These are phyloP conservation scores for Eucidaris tribuloides DNA, from an alignment of 35 echinoderm and acorn worm species.

Conservation along the genomic window DNA sequence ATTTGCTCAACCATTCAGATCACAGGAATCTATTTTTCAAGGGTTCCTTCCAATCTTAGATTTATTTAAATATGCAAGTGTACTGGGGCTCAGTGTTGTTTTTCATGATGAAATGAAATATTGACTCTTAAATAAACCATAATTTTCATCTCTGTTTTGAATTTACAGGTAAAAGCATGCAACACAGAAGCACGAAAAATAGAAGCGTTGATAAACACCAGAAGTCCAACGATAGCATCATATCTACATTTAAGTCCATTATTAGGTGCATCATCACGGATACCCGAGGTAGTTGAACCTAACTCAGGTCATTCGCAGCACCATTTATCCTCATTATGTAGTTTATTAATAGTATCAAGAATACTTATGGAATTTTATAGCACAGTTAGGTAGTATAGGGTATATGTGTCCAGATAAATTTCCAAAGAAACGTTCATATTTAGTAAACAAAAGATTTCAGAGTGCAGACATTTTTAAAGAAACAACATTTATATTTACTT, in stretches of 20 bases:
- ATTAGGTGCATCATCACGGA: constrained; percentile 56
- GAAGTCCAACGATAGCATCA: constrained; percentile 66
- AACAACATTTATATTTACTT: background rate
- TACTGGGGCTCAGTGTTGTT: background rate
- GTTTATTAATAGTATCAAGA: constrained; percentile 1
- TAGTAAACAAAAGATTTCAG: constrained; percentile 9
- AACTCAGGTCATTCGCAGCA: background rate
- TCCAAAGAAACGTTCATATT: constrained; percentile 29
- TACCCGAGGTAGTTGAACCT: constrained; percentile 25
- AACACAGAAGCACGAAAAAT: constrained; percentile 88
- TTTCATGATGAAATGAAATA: background rate
- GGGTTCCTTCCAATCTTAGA: background rate
- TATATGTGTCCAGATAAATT: background rate
- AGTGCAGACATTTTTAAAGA: background rate
- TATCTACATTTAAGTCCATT: constrained; percentile 70
- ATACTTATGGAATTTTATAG: background rate
- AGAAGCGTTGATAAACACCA: constrained; percentile 73
- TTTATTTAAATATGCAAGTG: background rate
- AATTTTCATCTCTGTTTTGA: background rate
- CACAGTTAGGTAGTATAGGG: background rate
- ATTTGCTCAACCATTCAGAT: background rate
- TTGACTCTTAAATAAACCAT: background rate
- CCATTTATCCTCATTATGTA: background rate
- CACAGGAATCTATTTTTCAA: background rate
- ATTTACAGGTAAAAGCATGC: constrained; percentile 79